Base-by-base conservation (phyloP, 2,113 vertebrate species). In the Solea senegalensis region DNA sequence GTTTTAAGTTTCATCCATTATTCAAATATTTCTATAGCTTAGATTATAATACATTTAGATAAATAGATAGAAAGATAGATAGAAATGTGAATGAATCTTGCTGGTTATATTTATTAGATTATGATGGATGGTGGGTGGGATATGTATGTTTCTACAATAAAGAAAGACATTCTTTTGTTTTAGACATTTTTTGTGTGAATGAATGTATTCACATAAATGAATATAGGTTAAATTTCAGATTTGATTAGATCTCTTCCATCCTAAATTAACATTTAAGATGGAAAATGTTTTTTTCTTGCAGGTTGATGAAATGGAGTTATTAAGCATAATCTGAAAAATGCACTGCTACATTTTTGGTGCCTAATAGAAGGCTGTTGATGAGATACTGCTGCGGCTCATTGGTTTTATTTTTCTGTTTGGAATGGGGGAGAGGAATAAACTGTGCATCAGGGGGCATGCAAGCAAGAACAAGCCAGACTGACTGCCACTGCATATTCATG, bases 401-500 rank as follows among this genome's bases (percentile, higher is more conserved):
- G 86, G 76, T 86, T 92, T 91, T 90, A 88, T 90, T 90, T 89
- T 87, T 81, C 84, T 86, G 76, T 86, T 88, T 88, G 79, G 53
- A 86, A 84, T 82, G 65, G 74, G 76, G 61, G 46, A 78, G 83
- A 80, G 58, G 64, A 83, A 76, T 73, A 86, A 87, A 88, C 65
- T 80, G 74, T 90, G 73, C 80, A 82, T 90, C 85, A 77, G 89
- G 90, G 65, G 0, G 62, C 83, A 85, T 80, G 76, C 82, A 49
- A 77, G 82, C 80, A 79, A 72, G 80, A 87, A 86, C 85, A 75
- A 86, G 83, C 82, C 88, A 82, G 40, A 90, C 90, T 78, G 91
- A 92, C 87, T 85, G 88, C 88, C 92, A 92, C 92, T 90, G 88
- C 94, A 93, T 92, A 94, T 93, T 92, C 93, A 90, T 74, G 90